Base-by-base conservation (phyloP, 2,113 vertebrate species). In the Mustela lutreola region DNA sequence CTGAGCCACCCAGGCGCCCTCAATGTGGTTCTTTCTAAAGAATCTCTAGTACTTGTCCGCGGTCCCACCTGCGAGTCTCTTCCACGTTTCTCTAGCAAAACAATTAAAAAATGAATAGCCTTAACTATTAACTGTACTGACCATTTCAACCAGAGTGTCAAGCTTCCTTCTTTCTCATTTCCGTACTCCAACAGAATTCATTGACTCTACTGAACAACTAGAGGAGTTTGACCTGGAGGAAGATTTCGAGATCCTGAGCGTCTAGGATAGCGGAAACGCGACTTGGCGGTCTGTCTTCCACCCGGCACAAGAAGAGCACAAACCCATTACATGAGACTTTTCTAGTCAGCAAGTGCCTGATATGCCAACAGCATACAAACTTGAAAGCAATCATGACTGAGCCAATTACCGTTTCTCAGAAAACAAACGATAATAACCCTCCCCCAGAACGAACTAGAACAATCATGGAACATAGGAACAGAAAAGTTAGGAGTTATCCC, bases 181-280 rank as follows among this genome's bases (percentile, higher is more conserved):
- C 80, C 90, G 14, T 97, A 82, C 97, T 93, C 76, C 70, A n/a
- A 15, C 97, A 99, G 99, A 99, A 98, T 99, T 99, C 97, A 99
- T 99, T 90, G 99, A 99, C 96, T 99, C 99, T 70, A 99, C 99
- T 22, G 99, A 99, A 97, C 99, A 99, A 87, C 98, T 99, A 90
- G 98, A 98, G 48, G 98, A 98, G 1, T 99, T 99, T 98, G 99
- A 99, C 95, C 97, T 99, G 58, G 99, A 99, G 98, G 99, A 99
- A 98, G 99, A 99, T 98, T 99, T 99, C 98, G 99, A 99, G 98
- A 99, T 99, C 97, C 98, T 99, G 81, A 99, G 98, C 10, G 98
- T 99, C 56, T 99, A 99, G 99, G 96, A 96, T 96, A 98, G 86
- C 80, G 65, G 92, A 67, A 89, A 94, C 93, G 86, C 95, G 97